Conservation (phyloP, 2,888 invertebrate species). For the Exephanes ischioxanthus region DNA sequence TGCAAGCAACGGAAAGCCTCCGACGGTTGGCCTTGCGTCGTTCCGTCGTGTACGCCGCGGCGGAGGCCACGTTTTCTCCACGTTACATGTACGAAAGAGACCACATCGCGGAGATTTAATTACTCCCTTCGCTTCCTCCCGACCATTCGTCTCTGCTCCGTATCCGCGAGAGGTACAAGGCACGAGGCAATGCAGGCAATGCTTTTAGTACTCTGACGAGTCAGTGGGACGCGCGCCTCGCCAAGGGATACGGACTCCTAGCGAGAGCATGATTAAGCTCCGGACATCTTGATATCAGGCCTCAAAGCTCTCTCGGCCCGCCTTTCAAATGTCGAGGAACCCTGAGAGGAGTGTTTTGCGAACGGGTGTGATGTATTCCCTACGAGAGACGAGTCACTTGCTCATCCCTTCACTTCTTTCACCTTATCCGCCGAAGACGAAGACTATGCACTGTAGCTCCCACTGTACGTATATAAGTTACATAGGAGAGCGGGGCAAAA, state of each 20-base stretch:
- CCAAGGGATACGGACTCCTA: slow-evolving; percentile 11
- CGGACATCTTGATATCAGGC: slow-evolving; percentile 71
- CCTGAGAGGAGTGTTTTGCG: not conserved
- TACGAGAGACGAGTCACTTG: slow-evolving; percentile 67
- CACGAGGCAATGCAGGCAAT: slow-evolving; percentile 30
- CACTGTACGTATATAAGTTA: not conserved
- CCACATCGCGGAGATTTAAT: slow-evolving; percentile 68
- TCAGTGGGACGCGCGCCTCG: not conserved
- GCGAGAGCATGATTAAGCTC: slow-evolving; percentile 72
- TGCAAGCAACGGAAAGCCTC: slow-evolving; percentile 61
- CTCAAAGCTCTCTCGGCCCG: slow-evolving; percentile 67
- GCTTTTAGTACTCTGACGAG: slow-evolving; percentile 14
- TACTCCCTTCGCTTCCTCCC: slow-evolving; percentile 59
- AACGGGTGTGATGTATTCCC: slow-evolving; percentile 2
- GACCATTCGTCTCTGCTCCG: slow-evolving; percentile 42
- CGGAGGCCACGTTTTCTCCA: slow-evolving; percentile 21
- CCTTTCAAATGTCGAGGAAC: slow-evolving; percentile 50
- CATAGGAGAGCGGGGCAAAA: not conserved
- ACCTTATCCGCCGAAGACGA: not conserved
- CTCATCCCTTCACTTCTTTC: slow-evolving; percentile 55
- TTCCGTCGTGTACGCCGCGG: not conserved
- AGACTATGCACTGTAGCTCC: not conserved
- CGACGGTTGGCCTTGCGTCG: slow-evolving; percentile 41
- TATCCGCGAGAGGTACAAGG: slow-evolving; percentile 37
- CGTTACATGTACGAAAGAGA: slow-evolving; percentile 52